These are phyloP conservation scores for Caenorhabditis macrosperma DNA, from an alignment of 2,888 invertebrate genomes.

Conservation along the genomic window DNA sequence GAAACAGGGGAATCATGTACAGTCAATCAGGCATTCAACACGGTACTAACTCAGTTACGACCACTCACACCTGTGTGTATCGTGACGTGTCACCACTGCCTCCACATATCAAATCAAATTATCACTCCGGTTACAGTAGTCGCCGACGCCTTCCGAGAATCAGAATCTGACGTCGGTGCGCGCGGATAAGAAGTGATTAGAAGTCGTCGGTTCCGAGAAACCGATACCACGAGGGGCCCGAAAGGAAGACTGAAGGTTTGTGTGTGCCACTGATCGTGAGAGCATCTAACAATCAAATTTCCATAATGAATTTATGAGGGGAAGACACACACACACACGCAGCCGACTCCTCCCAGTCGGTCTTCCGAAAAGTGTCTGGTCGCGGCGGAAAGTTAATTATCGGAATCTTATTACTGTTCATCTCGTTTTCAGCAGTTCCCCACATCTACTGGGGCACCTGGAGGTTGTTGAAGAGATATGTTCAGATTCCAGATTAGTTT, in stretches of 20 bases:
- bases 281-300: conserved; percentile 72
- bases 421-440: no score
- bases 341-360: conserved; percentile 42
- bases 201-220: no score
- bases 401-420: conserved; percentile 64
- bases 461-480: no score
- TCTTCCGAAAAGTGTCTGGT: conserved; percentile 43
- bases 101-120: not conserved
- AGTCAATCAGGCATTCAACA: not conserved
- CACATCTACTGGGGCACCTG: no score
- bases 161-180: not conserved
- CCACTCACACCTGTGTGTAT: not conserved
- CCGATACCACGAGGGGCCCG: not conserved
- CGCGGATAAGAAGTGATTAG: not conserved
- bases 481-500: no score
- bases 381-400: conserved; percentile 71
- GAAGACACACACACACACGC: conserved; percentile 53
- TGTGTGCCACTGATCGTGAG: conserved; percentile 60
- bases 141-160: not conserved
- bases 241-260: conserved; percentile 14
- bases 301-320: conserved; percentile 76
- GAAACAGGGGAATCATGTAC: not conserved
- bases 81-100: not conserved
- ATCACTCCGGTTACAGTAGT: not conserved
- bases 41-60: not conserved